phyloP scores from a whole-genome alignment of 2,797 vertebrate genomes.

The Halcyon smyrnensis region DNA sequence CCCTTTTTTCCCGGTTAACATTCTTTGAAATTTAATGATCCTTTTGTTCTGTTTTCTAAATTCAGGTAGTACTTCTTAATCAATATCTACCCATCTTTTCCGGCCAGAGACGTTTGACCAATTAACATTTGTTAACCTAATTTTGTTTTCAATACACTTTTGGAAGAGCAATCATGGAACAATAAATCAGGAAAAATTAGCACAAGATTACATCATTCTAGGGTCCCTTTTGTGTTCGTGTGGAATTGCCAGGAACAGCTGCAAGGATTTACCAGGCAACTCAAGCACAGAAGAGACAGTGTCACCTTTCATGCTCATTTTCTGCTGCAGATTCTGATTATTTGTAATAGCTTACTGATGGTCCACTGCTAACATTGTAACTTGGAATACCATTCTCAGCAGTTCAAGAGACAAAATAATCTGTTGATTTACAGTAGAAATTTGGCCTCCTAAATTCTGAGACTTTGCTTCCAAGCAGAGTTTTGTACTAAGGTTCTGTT shows the following conservation, averaged over 20 bases:
- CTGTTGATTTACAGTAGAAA: not conserved
- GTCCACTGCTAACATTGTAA: not conserved
- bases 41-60: not conserved
- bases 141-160: not conserved
- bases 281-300: not conserved
- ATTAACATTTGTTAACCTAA: not conserved
- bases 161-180: not conserved
- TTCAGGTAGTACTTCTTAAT: not conserved
- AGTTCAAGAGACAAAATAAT: not conserved
- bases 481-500: not conserved
- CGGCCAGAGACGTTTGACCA: not conserved
- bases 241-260: not conserved
- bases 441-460: not conserved
- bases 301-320: not conserved
- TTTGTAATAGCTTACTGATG: not conserved
- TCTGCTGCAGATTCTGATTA: not conserved
- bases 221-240: accelerated
- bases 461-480: not conserved
- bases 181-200: not conserved
- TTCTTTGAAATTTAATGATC: not conserved
- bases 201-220: not conserved
- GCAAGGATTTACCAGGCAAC: not conserved
- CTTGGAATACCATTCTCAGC: not conserved
- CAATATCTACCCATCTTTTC: not conserved
- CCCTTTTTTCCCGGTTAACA: not conserved